phyloP scores from a whole-genome alignment of 2,797 vertebrate species.

The Buceros bicornis region DNA sequence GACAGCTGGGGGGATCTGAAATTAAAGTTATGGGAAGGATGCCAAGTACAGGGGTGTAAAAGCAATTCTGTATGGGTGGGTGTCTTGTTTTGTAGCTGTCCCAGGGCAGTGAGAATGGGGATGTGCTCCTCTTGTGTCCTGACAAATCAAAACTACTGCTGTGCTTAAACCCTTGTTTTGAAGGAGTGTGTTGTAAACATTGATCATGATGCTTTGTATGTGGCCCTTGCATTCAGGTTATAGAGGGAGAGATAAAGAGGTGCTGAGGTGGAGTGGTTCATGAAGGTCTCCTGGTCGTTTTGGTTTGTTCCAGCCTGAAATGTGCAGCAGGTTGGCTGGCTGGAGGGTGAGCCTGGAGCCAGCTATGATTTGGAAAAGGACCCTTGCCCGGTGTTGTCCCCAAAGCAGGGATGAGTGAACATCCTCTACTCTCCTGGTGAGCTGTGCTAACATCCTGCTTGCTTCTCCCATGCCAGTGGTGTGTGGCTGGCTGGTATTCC shows the following conservation, averaged over 20 bases:
- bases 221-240: background rate
- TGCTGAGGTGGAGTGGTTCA: background rate
- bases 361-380: background rate
- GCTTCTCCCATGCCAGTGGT: accelerated
- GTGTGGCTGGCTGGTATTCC: background rate
- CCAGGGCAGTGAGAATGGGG: background rate
- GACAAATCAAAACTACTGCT: background rate
- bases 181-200: background rate
- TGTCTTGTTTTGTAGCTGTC: background rate
- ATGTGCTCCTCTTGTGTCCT: background rate
- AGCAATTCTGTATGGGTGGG: background rate
- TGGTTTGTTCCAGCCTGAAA: background rate
- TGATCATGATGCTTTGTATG: background rate
- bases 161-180: background rate
- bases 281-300: background rate
- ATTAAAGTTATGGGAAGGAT: constrained; percentile 35
- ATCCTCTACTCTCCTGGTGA: too few species aligned
- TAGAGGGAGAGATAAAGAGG: background rate
- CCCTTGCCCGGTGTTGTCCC: background rate
- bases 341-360: background rate
- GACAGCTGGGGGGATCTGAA: constrained; percentile 50
- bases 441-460: accelerated
- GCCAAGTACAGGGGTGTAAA: background rate
- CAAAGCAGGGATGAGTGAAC: background rate
- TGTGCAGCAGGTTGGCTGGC: background rate